Evolutionary conservation across 2,797 vertebrate genomes (phyloP), one percentile per base, ranked within the genome.

Genomic region (Pteropus rufus): DNA sequence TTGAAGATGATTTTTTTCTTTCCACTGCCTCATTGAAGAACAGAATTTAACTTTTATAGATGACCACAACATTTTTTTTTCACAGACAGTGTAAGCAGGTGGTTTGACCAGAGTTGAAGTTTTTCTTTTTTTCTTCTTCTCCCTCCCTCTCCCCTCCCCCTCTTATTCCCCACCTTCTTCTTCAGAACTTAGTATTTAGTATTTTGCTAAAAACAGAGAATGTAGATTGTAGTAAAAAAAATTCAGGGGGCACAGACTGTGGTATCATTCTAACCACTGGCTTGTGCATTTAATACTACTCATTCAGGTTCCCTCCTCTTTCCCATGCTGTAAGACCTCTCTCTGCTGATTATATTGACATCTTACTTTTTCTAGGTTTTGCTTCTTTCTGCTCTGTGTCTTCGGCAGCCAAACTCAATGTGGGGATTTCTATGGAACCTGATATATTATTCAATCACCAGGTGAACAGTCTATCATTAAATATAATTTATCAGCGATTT

Each of bases 31-130:
- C 62, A 14, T 19, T 58, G 64, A 95, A 79, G 80, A 93, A 81
- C 76, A 82, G 65, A 96, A 73, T 76, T 92, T 86, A 87, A 56
- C 64, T 94, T 95, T 96, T 79, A 41, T 84, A 94, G 93, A 46
- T 76, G 70, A 77, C 69, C 60, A 11, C 3, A 75, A 44, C 8
- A 56, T 34, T 62, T 49, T 29, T 3, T 96, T 90, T 58, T 15
- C 82, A 24, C 31, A 54, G 54, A 95, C 29, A 88, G n/a, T 1
- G 2, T 83, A 69, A 77, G 41, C 69, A 94, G 60, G 52, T 83
- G 52, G 52, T 67, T 58, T 60, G 92, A 39, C 14, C 29, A 83
- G 41, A 58, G 21, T 49, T 83, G 19, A 75, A 70, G 46, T 49
- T 41, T 46, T 76, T 36, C 52, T 39, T 58, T 24, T 65, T 24